Evolutionary conservation across 2,888 invertebrate species (phyloP).

Genomic region (Hedya salicella): DNA sequence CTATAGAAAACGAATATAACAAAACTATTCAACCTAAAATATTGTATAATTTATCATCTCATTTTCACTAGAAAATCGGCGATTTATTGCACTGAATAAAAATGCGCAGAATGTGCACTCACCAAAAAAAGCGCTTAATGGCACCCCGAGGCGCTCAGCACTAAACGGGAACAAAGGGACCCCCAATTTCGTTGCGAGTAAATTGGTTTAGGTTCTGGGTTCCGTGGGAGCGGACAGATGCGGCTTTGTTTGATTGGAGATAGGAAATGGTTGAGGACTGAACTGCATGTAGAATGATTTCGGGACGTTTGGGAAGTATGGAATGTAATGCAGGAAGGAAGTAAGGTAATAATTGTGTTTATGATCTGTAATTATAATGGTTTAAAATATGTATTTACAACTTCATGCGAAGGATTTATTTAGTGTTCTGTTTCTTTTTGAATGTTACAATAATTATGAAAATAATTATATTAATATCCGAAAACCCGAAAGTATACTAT

Average conservation of each 20-base stretch:
- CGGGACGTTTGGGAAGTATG: too few species aligned
- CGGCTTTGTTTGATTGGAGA: neutral
- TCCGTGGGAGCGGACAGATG: constrained; percentile 13
- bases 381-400: too few species aligned
- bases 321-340: too few species aligned
- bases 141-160: constrained; percentile 57
- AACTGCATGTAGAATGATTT: neutral
- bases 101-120: constrained; percentile 43
- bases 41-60: constrained; percentile 37
- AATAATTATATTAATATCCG: too few species aligned
- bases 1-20: neutral
- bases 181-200: constrained; percentile 25
- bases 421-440: too few species aligned
- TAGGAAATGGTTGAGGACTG: neutral
- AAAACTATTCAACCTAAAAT: constrained; percentile 23
- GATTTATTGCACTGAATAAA: constrained; percentile 51
- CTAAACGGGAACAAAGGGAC: constrained; percentile 42
- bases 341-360: too few species aligned
- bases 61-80: constrained; percentile 49
- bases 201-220: constrained; percentile 35
- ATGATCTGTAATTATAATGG: too few species aligned
- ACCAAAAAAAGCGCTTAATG: constrained; percentile 63
- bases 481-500: too few species aligned
- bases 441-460: too few species aligned
- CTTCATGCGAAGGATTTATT: too few species aligned